Conservation (phyloP, 2,888 invertebrate species). For the Brachycybe producta region DNA sequence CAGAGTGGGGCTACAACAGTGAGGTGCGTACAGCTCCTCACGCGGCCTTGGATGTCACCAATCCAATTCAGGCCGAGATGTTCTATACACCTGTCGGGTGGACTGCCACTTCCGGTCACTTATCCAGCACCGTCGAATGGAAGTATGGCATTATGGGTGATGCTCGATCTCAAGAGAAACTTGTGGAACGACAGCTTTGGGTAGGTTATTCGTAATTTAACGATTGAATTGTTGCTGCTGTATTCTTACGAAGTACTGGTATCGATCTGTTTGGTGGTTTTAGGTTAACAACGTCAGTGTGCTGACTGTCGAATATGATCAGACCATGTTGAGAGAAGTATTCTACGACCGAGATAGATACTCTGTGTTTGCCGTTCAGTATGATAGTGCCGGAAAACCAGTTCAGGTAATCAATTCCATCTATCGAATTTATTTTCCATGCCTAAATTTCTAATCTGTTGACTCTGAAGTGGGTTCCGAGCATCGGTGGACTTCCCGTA, state of each 20-base stretch:
- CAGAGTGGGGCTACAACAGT: constrained; percentile 13
- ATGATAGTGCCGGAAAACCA: constrained; percentile 81
- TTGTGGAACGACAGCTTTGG: constrained; percentile 19
- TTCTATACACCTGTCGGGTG: constrained; percentile 18
- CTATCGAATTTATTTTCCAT: not conserved
- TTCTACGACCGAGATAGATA: constrained; percentile 73
- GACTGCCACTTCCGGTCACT: constrained; percentile 15
- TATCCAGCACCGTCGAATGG: constrained; percentile 16
- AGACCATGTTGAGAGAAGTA: constrained; percentile 75
- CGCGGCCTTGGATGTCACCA: constrained; percentile 16
- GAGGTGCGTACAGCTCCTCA: constrained; percentile 17
- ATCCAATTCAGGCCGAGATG: constrained; percentile 20
- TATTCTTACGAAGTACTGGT: no score
- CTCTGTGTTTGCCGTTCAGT: constrained; percentile 70
- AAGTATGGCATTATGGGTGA: constrained; percentile 19
- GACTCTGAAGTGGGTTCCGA: constrained; percentile 47
- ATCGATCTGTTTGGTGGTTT: no score
- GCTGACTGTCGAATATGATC: constrained; percentile 83
- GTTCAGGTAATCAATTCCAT: constrained; percentile 31
- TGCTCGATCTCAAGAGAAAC: constrained; percentile 12
- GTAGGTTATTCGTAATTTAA: constrained; percentile 6
- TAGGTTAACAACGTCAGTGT: constrained; percentile 82
- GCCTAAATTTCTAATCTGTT: constrained; percentile 25
- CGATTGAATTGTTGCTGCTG: not conserved
- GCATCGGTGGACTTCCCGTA: constrained; percentile 56